Evolutionary conservation across 2,113 vertebrate genomes (phyloP).

Genomic region (Panthera leo): DNA sequence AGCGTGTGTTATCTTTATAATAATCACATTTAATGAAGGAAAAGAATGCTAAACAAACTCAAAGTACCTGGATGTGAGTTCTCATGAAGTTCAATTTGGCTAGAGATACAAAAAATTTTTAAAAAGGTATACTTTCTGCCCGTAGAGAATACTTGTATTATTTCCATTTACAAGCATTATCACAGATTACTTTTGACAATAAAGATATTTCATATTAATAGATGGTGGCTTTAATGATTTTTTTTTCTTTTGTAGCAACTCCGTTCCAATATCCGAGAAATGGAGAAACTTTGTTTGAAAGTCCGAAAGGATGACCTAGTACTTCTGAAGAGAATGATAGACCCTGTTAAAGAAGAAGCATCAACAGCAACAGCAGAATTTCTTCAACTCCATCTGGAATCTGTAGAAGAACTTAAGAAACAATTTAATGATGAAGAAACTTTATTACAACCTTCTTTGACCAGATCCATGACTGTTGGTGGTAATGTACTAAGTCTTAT

Average conservation of each 20-base stretch:
- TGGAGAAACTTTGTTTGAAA: slow-evolving; percentile 94
- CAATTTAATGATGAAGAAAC: slow-evolving; percentile 76
- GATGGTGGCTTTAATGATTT: background rate
- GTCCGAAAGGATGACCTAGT: slow-evolving; percentile 89
- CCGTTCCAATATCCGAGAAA: slow-evolving; percentile 93
- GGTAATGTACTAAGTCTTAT: slow-evolving; percentile 72
- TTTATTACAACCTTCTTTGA: slow-evolving; percentile 71
- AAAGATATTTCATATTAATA: slow-evolving; percentile 32
- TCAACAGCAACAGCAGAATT: slow-evolving; percentile 88
- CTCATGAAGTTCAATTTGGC: background rate
- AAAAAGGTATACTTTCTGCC: background rate
- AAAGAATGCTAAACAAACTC: slow-evolving; percentile 32
- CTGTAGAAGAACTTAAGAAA: slow-evolving; percentile 82
- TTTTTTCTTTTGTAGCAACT: slow-evolving; percentile 89
- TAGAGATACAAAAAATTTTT: background rate
- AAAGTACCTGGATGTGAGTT: slow-evolving; percentile 24
- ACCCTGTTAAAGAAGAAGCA: slow-evolving; percentile 91
- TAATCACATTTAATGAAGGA: slow-evolving; percentile 19
- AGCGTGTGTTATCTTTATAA: background rate
- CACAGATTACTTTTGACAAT: slow-evolving; percentile 30
- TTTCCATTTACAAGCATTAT: background rate
- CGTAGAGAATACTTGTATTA: background rate
- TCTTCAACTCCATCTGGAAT: slow-evolving; percentile 90
- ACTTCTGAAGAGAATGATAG: slow-evolving; percentile 89
- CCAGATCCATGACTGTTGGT: slow-evolving; percentile 82